Conservation (phyloP, 2,888 invertebrate species). For the Xestia rhomboidea region DNA sequence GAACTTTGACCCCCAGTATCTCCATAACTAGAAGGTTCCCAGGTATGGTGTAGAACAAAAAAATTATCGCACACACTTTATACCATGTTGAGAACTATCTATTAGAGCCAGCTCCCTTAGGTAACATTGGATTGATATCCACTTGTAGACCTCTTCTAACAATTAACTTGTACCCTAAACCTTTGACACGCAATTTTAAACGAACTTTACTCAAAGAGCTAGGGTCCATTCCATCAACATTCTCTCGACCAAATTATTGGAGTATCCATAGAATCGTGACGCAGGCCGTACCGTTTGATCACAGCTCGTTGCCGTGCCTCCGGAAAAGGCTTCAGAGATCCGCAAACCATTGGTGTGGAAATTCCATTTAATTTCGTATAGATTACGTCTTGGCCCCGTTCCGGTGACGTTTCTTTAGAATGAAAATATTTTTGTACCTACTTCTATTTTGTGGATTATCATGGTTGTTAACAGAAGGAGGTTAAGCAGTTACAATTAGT, state of each 20-base stretch:
- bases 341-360: slow-evolving; percentile 80
- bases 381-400: slow-evolving; percentile 70
- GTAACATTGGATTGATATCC: neutral
- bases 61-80: too few relatives aligned
- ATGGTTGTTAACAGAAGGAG: neutral
- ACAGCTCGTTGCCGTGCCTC: slow-evolving; percentile 69
- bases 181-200: slow-evolving; percentile 12
- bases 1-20: too few relatives aligned
- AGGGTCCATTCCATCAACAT: slow-evolving; percentile 21
- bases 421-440: slow-evolving; percentile 14
- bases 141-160: neutral
- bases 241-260: slow-evolving; percentile 50
- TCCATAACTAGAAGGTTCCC: too few relatives aligned
- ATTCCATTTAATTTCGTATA: slow-evolving; percentile 84
- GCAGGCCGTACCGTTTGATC: slow-evolving; percentile 74
- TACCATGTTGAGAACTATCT: neutral
- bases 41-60: too few relatives aligned
- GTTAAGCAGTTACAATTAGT: neutral
- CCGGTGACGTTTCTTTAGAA: slow-evolving; percentile 53
- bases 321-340: slow-evolving; percentile 81
- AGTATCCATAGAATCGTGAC: slow-evolving; percentile 25
- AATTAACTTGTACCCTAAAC: neutral
- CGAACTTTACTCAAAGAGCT: slow-evolving; percentile 16
- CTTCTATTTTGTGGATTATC: slow-evolving; percentile 14
- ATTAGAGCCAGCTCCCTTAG: neutral